Evolutionary conservation across 2,888 invertebrate species (phyloP).

Genomic region (Diaprepes abbreviatus): DNA sequence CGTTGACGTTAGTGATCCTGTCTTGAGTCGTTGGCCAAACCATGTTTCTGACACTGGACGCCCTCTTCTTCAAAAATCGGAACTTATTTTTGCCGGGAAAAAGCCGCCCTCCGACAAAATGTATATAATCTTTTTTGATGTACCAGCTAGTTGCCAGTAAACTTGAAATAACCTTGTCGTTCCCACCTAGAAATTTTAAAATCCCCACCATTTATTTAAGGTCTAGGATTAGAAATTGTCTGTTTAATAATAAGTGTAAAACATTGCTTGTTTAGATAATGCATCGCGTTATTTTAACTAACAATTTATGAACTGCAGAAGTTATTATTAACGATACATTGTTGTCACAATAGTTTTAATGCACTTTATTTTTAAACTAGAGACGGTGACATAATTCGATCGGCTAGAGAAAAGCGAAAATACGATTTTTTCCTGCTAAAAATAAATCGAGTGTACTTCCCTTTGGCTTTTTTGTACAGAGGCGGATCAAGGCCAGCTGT

Average conservation of each 20-base stretch:
- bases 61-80: constrained; percentile 1
- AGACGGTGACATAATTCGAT: background rate
- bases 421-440: background rate
- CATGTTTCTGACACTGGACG: constrained; percentile 31
- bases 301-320: too few species aligned
- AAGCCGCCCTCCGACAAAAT: background rate
- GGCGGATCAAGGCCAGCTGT: background rate
- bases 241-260: constrained; percentile 5
- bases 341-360: background rate
- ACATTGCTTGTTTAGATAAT: background rate
- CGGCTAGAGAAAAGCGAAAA: background rate
- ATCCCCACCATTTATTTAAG: constrained; percentile 42
- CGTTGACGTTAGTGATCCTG: constrained; percentile 37
- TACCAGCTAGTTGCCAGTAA: constrained; percentile 9
- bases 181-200: constrained; percentile 42
- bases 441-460: background rate
- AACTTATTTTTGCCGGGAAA: constrained; percentile 3
- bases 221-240: background rate
- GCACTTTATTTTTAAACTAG: background rate
- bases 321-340: too few species aligned
- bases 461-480: background rate
- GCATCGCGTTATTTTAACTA: constrained; percentile 1
- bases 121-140: background rate
- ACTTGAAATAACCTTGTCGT: constrained; percentile 40
- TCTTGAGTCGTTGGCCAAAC: constrained; percentile 46